A percentile compares a stretch with the other conserved stretches of the same genome.
These are phyloP conservation scores for Pseudochaenichthys georgianus DNA, from an alignment of 2,797 vertebrate species.

Conservation along the genomic window DNA sequence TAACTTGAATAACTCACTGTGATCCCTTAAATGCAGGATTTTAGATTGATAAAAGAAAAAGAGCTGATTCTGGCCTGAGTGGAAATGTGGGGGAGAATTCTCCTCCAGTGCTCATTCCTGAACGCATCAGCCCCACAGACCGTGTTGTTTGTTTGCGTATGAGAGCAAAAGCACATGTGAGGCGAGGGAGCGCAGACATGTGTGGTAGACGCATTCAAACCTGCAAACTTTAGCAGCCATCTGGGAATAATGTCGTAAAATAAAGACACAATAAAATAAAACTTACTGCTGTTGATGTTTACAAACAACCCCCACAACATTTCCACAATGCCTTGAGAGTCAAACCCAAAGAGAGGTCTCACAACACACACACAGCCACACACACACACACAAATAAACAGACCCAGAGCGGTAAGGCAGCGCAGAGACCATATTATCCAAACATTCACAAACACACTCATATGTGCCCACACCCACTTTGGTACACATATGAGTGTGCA, in stretches of 20 bases:
- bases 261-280: slow-evolving; percentile 79
- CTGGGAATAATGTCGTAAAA: slow-evolving; percentile 83
- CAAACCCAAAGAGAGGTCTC: slow-evolving; percentile 43
- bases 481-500: slow-evolving; percentile 50
- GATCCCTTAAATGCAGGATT: slow-evolving; percentile 44
- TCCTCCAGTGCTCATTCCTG: slow-evolving; percentile 27
- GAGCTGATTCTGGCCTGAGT: slow-evolving; percentile 7
- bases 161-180: slow-evolving; percentile 57
- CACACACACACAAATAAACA: slow-evolving; percentile 73
- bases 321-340: slow-evolving; percentile 64
- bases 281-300: slow-evolving; percentile 79
- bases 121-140: slow-evolving; percentile 39
- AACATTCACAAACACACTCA: slow-evolving; percentile 72
- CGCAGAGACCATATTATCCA: slow-evolving; percentile 63
- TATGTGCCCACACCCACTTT: slow-evolving; percentile 61
- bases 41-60: slow-evolving; percentile 31
- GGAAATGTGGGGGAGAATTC: neutral
- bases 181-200: slow-evolving; percentile 44
- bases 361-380: slow-evolving; percentile 18
- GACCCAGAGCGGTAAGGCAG: slow-evolving; percentile 56
- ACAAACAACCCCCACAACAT: slow-evolving; percentile 78
- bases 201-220: slow-evolving; percentile 51
- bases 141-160: slow-evolving; percentile 63
- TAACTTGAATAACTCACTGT: slow-evolving; percentile 72
- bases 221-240: slow-evolving; percentile 67